A percentile compares a stretch with the other conserved stretches of the same genome.
phyloP scores from a whole-genome alignment of 1,140 invertebrate genomes.

The Acyrthosiphon pisum region DNA sequence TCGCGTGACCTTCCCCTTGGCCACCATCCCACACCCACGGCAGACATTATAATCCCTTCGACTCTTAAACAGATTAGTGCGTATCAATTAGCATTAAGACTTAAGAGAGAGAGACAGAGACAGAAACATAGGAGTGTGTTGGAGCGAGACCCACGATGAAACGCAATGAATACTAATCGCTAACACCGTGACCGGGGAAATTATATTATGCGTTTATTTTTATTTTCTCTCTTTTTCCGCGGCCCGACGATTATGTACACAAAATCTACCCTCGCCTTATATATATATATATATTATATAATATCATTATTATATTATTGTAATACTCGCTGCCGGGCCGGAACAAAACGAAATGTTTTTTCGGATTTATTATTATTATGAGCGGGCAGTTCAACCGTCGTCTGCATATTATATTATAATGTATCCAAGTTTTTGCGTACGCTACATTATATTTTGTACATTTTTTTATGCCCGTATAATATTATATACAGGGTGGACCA shows the following conservation, averaged over 20 bases:
- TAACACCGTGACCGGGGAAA: neutral
- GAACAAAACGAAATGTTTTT: slow-evolving; percentile 6
- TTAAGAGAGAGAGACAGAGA: neutral
- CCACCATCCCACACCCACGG: too few relatives aligned
- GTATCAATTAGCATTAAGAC: slow-evolving; percentile 17
- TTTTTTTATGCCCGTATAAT: neutral
- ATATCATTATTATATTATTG: slow-evolving; percentile 13
- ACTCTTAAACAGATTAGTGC: neutral
- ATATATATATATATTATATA: neutral
- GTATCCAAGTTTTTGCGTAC: neutral
- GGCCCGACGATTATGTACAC: neutral
- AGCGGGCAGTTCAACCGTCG: neutral
- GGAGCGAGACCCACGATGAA: neutral
- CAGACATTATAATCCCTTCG: neutral
- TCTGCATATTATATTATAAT: slow-evolving; percentile 1
- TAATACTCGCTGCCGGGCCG: neutral
- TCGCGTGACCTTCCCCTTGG: neutral
- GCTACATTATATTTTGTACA: neutral
- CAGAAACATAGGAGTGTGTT: too few relatives aligned
- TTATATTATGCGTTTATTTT: neutral
- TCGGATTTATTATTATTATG: neutral
- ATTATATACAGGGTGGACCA: neutral
- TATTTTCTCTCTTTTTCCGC: neutral
- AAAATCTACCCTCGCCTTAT: neutral
- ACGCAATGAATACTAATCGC: slow-evolving; percentile 14